A percentile compares a stretch with the other conserved stretches of the same genome.
Evolutionary conservation across 1,140 invertebrate genomes (phyloP).

Genomic region (Saccostrea cuccullata): DNA sequence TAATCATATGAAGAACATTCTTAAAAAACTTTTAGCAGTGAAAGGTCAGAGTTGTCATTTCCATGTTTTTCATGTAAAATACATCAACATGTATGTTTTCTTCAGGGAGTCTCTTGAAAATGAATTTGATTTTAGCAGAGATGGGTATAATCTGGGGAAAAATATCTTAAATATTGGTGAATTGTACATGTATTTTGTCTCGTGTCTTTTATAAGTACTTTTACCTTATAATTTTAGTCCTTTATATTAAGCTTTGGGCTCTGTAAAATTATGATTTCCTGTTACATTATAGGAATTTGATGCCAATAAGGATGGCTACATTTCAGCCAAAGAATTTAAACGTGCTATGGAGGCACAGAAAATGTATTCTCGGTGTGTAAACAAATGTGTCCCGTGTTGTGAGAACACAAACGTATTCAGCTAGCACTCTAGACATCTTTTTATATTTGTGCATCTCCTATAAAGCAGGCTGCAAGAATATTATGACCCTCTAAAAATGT

Average conservation of each 20-base stretch:
- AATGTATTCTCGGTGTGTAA: slow-evolving; percentile 95
- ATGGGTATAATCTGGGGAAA: neutral
- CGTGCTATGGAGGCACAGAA: slow-evolving; percentile 99
- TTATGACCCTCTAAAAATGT: neutral
- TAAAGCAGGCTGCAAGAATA: slow-evolving; percentile 19
- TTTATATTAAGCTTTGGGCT: neutral
- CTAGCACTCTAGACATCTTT: slow-evolving; percentile 15
- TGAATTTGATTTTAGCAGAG: neutral
- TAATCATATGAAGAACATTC: neutral
- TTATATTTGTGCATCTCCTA: slow-evolving; percentile 18
- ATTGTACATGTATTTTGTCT: no score
- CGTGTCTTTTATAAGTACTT: neutral
- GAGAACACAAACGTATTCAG: slow-evolving; percentile 11
- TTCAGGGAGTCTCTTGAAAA: neutral
- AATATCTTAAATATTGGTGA: neutral
- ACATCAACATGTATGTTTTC: neutral
- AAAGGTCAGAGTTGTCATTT: no score
- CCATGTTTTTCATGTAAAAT: neutral
- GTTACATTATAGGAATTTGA: slow-evolving; percentile 90
- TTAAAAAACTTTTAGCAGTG: neutral
- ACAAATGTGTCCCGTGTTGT: neutral
- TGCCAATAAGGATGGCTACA: slow-evolving; percentile 97
- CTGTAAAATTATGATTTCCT: neutral
- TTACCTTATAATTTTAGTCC: neutral
- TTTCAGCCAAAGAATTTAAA: slow-evolving; percentile 98